Base-by-base conservation (phyloP, 2,113 vertebrate genomes). In the Origma solitaria region DNA sequence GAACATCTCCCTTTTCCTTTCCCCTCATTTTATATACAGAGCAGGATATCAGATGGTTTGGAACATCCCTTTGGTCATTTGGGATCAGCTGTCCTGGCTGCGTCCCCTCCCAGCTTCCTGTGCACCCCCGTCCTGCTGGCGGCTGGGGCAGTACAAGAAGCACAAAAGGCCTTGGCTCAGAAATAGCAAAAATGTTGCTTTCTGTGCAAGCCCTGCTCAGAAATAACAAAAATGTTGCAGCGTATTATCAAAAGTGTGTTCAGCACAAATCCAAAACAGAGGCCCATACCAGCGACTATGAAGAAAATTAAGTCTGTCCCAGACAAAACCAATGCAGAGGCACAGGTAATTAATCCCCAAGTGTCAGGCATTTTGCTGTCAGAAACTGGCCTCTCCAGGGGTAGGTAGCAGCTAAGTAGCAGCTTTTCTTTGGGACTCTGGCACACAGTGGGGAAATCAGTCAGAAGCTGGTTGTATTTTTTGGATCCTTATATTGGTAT, bases 401-500 rank as follows among this genome's bases (percentile, higher is more conserved):
- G 64, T 58, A 86, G 92, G 95, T 94, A 97, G 95, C 79, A 90
- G 79, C 82, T 82, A 90, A 96, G 92, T 90, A 96, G 88, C 72
- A 86, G 64, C 77, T 94, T 90, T 90, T 25, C 51, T 86, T 93
- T 86, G 58, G 69, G 83, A 81, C 83, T 95, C 44, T 66, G 44
- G 72, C 80, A 84, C 60, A 40, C 40, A 78, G 76, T 47, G 37
- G 51, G 28, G 77, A 97, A 94, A 86, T 91, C 42, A 86, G 47
- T 38, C 88, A 90, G 86, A 91, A 93, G 65, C 8, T 88, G 83
- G 69, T 94, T 96, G 95, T 95, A 68, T 93, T 92, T 94, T 93
- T 97, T 97, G 95, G 95, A 96, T 91, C 80, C 44, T 91, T 94
- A 44, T 47, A 56, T 84, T 91, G 76, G 60, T 97, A 94, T 93